A percentile compares a stretch with the other conserved stretches of the same genome.
Evolutionary conservation across 2,797 vertebrate genomes (phyloP).

Genomic region (Aldrovandia affinis): DNA sequence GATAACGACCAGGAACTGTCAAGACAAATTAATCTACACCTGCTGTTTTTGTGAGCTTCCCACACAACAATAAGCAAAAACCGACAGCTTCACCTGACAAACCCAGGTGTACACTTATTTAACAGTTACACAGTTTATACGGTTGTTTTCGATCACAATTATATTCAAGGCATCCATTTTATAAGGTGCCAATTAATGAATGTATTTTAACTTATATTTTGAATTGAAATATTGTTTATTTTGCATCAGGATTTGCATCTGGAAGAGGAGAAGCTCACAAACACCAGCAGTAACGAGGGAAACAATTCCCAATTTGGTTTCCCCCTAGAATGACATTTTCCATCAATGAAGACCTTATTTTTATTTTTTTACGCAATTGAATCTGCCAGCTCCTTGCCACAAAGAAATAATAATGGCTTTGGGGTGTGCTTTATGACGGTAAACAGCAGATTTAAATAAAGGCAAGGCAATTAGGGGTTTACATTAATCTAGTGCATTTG

Average conservation of each 20-base stretch:
- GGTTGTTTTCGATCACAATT: too few species aligned
- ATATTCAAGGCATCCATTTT: too few species aligned
- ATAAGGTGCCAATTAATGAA: too few species aligned
- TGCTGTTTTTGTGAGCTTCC: not conserved
- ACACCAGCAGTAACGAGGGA: too few species aligned
- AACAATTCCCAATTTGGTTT: too few species aligned
- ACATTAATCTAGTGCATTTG: not conserved
- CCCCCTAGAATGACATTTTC: too few species aligned
- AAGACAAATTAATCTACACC: not conserved
- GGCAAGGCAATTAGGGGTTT: not conserved
- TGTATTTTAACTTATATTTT: too few species aligned
- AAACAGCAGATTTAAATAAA: not conserved
- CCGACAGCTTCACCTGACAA: not conserved
- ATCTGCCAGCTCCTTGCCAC: not conserved
- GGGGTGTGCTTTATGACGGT: not conserved
- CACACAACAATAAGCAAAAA: not conserved
- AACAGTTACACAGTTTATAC: not conserved
- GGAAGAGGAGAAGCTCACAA: too few species aligned
- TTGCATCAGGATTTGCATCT: too few species aligned
- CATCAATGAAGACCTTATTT: too few species aligned
- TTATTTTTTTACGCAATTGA: not conserved
- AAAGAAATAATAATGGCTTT: not conserved
- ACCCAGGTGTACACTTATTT: not conserved
- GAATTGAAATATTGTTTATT: too few species aligned
- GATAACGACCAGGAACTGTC: not conserved